Conservation (phyloP, 2,888 invertebrate species). For the Pachycephus smyrnensis region DNA sequence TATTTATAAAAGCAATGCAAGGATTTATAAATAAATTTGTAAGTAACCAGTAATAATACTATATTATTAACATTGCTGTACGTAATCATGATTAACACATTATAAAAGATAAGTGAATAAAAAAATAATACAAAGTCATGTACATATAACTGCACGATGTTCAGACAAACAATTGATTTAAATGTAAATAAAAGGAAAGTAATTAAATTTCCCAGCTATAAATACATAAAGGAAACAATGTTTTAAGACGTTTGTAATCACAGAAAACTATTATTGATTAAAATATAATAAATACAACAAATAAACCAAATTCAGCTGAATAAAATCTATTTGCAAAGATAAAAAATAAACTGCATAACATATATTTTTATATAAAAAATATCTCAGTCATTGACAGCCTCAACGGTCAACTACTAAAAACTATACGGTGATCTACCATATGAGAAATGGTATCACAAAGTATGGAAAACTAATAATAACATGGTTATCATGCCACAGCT, state of each 20-base stretch:
- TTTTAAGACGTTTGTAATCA: too few species aligned
- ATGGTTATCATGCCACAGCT: neutral
- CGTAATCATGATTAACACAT: neutral
- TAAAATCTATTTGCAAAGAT: neutral
- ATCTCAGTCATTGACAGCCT: neutral
- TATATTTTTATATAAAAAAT: neutral
- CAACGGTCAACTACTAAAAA: neutral
- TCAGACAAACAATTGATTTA: too few species aligned
- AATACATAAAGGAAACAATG: too few species aligned
- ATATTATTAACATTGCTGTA: neutral
- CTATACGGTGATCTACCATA: neutral
- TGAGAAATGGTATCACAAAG: neutral
- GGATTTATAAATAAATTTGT: neutral
- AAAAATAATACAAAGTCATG: too few species aligned
- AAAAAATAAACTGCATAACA: neutral
- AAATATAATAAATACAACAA: too few species aligned
- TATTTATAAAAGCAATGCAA: constrained; percentile 11
- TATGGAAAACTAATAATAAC: neutral
- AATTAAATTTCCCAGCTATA: too few species aligned
- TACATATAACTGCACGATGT: too few species aligned
- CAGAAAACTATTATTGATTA: too few species aligned
- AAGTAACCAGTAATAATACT: constrained; percentile 4
- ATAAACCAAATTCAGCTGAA: neutral
- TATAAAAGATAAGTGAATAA: neutral
- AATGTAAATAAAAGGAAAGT: too few species aligned